Base-by-base conservation (phyloP, 2,888 invertebrate species). In the Drosophila pseudotakahashii region DNA sequence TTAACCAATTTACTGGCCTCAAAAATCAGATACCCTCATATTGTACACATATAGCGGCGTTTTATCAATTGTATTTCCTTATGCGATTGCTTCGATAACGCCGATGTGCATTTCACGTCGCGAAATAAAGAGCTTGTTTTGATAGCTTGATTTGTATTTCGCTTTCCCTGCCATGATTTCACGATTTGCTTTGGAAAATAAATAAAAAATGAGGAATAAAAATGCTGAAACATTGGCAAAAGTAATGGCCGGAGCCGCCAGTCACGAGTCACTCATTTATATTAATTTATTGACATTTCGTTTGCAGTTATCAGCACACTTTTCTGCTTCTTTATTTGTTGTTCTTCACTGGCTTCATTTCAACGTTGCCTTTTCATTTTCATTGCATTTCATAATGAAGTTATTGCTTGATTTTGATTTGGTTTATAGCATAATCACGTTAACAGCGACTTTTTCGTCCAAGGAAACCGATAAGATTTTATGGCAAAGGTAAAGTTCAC, bases 181-280 rank as follows among this genome's bases (percentile, higher is more conserved):
- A 7, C 7, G 7, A 53, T 45, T 63, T 63, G 57, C 19, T 37
- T 60, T 42, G 23, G 54, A 11, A 26, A 57, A 67, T 64, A 44
- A 44, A 45, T 36, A 62, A 55, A 54, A 26, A 26, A 26, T 6
- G 26, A 6, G 26, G 6, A 26, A 26, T 26, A 26, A 26, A 23
- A 26, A 26, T 2, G 26, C 26, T 34, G 11, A 26, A 30, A 37
- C 11, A 36, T 16, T 16, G 39, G 41, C 19, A 57, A 61, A 16
- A 68, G 48, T 54, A 51, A 60, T 59, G 58, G 58, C 7, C 42
- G 14, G 39, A 53, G 69, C 19, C 55, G 52, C 42, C 44, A 81
- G 83, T 84, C 89, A 87, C 89, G 87, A 88, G 88, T 84, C 81
- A 77, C 63, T 87, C 88, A 79, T 79, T 83, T 84, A 78, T 87